A percentile compares a stretch with the other conserved stretches of the same genome.
Evolutionary conservation across 2,888 invertebrate species (phyloP).

Genomic region (Acronicta alni): DNA sequence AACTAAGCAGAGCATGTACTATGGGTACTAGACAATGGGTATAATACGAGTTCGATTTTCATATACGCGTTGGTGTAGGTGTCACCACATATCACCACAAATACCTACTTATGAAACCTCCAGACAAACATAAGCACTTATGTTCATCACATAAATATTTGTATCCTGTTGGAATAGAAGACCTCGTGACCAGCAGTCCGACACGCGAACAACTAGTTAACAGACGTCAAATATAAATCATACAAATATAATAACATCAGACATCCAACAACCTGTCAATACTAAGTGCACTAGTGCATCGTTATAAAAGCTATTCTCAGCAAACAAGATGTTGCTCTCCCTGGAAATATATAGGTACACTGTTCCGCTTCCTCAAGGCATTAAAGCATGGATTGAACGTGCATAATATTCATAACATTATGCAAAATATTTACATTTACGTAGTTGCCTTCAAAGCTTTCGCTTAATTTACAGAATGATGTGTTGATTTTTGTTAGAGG

Average conservation of each 20-base stretch:
- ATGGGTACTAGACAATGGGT: too few species aligned
- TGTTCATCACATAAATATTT: too few species aligned
- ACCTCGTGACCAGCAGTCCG: too few species aligned
- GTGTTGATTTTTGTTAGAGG: neutral
- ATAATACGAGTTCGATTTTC: too few species aligned
- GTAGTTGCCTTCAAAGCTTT: conserved; percentile 8
- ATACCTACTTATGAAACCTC: too few species aligned
- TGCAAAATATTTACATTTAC: conserved; percentile 23
- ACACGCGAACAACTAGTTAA: too few species aligned
- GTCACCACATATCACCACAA: too few species aligned
- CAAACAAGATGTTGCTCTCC: neutral
- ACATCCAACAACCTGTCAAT: conserved; percentile 2
- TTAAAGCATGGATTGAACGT: conserved; percentile 7
- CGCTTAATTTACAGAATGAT: neutral
- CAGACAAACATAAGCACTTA: too few species aligned
- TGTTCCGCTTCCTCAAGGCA: conserved; percentile 19
- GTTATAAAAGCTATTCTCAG: conserved; percentile 23
- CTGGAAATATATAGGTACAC: conserved; percentile 5
- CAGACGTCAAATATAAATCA: too few species aligned
- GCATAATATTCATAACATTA: conserved; percentile 39
- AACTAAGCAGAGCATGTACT: too few species aligned
- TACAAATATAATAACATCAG: neutral
- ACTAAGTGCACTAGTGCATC: conserved; percentile 23
- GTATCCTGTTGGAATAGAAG: too few species aligned
- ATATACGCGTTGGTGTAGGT: too few species aligned